Base-by-base conservation (phyloP, 2,797 vertebrate species). In the Selene dorsalis region DNA sequence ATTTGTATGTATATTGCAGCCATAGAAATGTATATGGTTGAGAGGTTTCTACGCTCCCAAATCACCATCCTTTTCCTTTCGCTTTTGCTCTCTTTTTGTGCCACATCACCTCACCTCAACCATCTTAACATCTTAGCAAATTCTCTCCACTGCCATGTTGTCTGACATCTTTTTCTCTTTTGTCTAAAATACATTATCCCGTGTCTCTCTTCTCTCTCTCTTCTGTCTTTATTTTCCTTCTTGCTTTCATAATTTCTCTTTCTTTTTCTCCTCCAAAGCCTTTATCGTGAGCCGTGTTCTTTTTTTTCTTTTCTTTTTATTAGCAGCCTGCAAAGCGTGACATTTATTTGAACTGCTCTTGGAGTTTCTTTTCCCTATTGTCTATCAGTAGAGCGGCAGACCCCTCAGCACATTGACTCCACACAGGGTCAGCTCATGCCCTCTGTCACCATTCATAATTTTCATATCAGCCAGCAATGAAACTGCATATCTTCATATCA, bases 1-100 rank as follows among this genome's bases (percentile, higher is more conserved):
- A 93, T 93, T 93, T 93, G 91, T 89, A 92, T 93, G 89, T 89
- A 91, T 93, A 92, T 93, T 93, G 87, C 91, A 90, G 79, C 81
- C 81, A 85, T 41, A 90, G 85, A 88, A 88, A 90, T 82, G 69
- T 82, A 88, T 79, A 84, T 83, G 87, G 84, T 85, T 90, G 87
- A 87, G 82, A 74, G 83, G 81, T 86, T 89, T 88, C 88, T 76
- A 69, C 87, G 86, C 70, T 88, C 85, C 75, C 71, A 75, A 85
- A 82, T 53, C 68, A n/a, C 52, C 60, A 45, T 66, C 71, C 65
- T 68, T 65, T 61, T 58, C 35, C 57, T 75, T 70, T 73, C 53
- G 76, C 53, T 80, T 65, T 68, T 47, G 74, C 41, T 57, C 43
- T 83, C 39, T 68, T 28, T 77, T 62, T 80, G 74, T 73, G 77